Percentiles rank a stretch among this genome's conserved stretches.
Evolutionary conservation across 2,888 invertebrate species (phyloP).

Genomic region (Ophonus ardosiacus): DNA sequence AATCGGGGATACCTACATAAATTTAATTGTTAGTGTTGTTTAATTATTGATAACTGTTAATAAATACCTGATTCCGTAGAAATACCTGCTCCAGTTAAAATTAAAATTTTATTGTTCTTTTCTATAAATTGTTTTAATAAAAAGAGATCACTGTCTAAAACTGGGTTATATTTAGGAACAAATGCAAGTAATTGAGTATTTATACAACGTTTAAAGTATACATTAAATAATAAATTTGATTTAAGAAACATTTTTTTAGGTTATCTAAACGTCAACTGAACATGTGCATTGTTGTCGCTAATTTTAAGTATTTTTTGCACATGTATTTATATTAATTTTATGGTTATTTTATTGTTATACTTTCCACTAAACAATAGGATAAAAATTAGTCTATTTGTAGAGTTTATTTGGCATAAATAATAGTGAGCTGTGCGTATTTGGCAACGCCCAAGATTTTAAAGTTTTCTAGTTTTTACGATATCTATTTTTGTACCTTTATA

Average conservation of each 20-base stretch:
- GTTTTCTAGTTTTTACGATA: constrained; percentile 32
- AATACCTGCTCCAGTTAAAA: constrained; percentile 95
- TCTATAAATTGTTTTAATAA: constrained; percentile 80
- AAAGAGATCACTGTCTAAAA: constrained; percentile 79
- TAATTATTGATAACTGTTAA: neutral
- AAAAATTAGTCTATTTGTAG: constrained; percentile 19
- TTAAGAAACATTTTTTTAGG: constrained; percentile 52
- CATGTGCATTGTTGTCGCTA: constrained; percentile 24
- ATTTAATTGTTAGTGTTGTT: constrained; percentile 10
- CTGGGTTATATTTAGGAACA: constrained; percentile 87
- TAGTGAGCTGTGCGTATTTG: constrained; percentile 20
- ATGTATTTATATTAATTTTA: neutral
- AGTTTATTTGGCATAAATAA: constrained; percentile 22
- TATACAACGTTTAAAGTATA: neutral
- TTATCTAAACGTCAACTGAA: constrained; percentile 34
- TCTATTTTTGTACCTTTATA: constrained; percentile 57
- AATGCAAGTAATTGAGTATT: constrained; percentile 49
- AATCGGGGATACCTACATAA: constrained; percentile 91
- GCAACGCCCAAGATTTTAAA: constrained; percentile 35
- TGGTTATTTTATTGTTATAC: neutral
- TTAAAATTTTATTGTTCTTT: constrained; percentile 79
- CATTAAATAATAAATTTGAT: constrained; percentile 4
- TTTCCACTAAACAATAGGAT: constrained; percentile 12
- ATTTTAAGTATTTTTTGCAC: constrained; percentile 9
- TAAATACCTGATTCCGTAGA: constrained; percentile 87